These are phyloP conservation scores for Nephrotoma guestfalica DNA, from an alignment of 2,888 invertebrate species.

Conservation along the genomic window DNA sequence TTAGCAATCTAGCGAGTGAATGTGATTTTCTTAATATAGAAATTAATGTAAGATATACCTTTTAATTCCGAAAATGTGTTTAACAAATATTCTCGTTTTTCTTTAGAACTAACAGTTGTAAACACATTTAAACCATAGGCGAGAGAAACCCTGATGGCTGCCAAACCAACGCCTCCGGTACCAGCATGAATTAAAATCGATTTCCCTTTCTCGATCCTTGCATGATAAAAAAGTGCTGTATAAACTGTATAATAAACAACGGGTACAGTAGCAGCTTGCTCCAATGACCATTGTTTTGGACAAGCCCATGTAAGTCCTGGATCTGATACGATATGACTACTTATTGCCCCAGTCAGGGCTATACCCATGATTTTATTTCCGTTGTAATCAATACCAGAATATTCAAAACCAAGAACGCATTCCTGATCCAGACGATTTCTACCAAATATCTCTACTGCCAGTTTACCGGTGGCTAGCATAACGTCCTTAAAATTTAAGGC, in stretches of 20 bases:
- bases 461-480: conserved; percentile 85
- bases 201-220: conserved; percentile 27
- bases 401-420: conserved; percentile 53
- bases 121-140: conserved; percentile 47
- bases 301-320: conserved; percentile 42
- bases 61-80: conserved; percentile 38
- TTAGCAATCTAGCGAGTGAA: too few species aligned
- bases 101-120: conserved; percentile 55
- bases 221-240: conserved; percentile 33
- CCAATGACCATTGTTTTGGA: conserved; percentile 55
- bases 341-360: conserved; percentile 36
- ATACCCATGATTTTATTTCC: conserved; percentile 53
- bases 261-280: conserved; percentile 64
- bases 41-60: conserved; percentile 8
- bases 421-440: conserved; percentile 46
- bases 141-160: conserved; percentile 59
- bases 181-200: conserved; percentile 41
- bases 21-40: too few species aligned
- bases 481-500: conserved; percentile 89
- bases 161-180: conserved; percentile 61
- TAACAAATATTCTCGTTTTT: conserved; percentile 48
- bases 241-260: conserved; percentile 58
- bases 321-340: conserved; percentile 36
- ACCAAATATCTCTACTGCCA: conserved; percentile 69
- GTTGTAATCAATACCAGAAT: conserved; percentile 41